Percentiles rank a stretch among this genome's conserved stretches.
These are phyloP conservation scores for Psilopsiagon aurifrons DNA, from an alignment of 2,113 vertebrate species.

Conservation along the genomic window DNA sequence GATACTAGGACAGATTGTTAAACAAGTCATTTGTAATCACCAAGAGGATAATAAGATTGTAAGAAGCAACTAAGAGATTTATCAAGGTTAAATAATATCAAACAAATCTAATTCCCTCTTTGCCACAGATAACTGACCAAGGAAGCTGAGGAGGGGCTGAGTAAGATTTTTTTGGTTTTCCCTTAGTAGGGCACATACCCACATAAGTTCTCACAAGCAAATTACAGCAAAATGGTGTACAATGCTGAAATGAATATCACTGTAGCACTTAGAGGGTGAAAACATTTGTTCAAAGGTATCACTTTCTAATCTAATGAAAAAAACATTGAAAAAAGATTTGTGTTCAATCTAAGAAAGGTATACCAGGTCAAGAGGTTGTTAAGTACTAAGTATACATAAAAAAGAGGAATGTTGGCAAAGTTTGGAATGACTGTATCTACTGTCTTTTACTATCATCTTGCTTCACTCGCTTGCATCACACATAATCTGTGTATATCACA, in stretches of 20 bases:
- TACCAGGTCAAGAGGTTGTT: neutral
- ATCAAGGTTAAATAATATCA: neutral
- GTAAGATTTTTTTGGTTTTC: neutral
- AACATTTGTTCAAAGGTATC: neutral
- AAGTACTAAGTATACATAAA: neutral
- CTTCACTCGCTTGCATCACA: neutral
- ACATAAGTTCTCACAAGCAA: neutral
- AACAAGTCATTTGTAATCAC: neutral
- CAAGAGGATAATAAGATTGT: neutral
- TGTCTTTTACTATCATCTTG: neutral
- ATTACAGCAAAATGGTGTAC: neutral
- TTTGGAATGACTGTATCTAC: neutral
- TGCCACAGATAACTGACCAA: neutral
- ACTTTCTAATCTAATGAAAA: neutral
- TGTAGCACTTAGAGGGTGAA: fast-evolving
- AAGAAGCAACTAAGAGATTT: neutral
- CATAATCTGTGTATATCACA: neutral
- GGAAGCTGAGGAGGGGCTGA: neutral
- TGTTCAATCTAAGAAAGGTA: neutral
- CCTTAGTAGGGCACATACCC: neutral
- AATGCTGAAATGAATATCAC: neutral
- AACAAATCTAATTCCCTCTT: constrained; percentile 13
- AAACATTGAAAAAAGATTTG: neutral
- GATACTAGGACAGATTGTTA: neutral
- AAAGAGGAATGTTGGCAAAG: neutral